Base-by-base conservation (phyloP, 30 jellyfish, hydroid and myxozoan genomes). In the Aurelia aurita complex sp. Pacific region DNA sequence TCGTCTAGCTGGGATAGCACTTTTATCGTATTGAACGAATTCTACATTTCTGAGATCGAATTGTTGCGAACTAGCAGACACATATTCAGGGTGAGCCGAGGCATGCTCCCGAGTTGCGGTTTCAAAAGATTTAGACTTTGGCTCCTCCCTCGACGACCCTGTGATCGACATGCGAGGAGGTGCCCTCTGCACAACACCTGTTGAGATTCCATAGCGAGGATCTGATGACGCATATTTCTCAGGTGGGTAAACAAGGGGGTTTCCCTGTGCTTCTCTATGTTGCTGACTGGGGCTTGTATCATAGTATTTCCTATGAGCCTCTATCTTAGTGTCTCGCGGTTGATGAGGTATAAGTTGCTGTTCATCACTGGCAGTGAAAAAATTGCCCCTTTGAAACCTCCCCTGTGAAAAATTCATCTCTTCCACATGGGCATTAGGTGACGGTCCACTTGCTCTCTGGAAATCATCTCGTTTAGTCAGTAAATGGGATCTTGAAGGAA, bases 161-260 rank as follows among this genome's bases (percentile, higher is more conserved):
- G 95, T 90, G 11, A 90, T 90, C 40, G 97, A 90, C 69, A 91
- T 57, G 40, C 67, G 69, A 4, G 79, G 51, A 1, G 97, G 94
- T 19, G 89, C 72, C 61, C 64, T 65, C 11, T 53, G 89, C 6
- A 78, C 94, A 17, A 83, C 53, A 2, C 94, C 97, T 35, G 89
- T 82, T 53, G 89, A 81, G 3, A 90, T 90, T 33, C 94, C 97
- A 79, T 69, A 82, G 67, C 75, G 69, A 18, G 55, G 63, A 4
- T 61, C 85, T 6, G 64, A 51, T 8, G 76, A 7, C 10, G 23
- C 38, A 40, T 9, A 18, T 14, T 57, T 10, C 14, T 69, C 67
- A 46, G 15, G 57, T 13, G 57, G 57, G 57, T 46, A 46, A 35
- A 67, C 33, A 35, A 50, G 81, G 14, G 66, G 36, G 12, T 61